These are phyloP conservation scores for Rhyacichthys aspro DNA, from an alignment of 2,797 vertebrate species.

Conservation along the genomic window DNA sequence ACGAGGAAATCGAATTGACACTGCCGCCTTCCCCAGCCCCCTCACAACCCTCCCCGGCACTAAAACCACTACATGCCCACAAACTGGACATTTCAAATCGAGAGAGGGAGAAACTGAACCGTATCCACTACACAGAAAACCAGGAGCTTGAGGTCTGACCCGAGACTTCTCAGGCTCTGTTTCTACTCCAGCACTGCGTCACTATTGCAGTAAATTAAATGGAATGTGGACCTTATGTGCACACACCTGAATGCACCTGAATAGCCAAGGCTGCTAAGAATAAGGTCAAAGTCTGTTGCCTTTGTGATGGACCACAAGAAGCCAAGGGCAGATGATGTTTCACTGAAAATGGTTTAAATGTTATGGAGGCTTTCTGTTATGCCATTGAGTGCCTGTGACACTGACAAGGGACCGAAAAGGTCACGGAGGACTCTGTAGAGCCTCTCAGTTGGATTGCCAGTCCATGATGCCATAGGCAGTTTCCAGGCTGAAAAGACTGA, in stretches of 20 bases:
- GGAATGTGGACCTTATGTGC: constrained; percentile 23
- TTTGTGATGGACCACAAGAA: constrained; percentile 24
- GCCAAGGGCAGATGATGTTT: constrained; percentile 21
- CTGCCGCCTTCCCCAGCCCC: constrained; percentile 67
- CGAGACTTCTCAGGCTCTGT: constrained; percentile 43
- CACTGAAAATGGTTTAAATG: constrained; percentile 33
- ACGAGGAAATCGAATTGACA: constrained; percentile 83
- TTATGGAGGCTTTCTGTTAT: constrained; percentile 34
- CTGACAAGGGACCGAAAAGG: constrained; percentile 13
- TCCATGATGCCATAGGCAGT: constrained; percentile 26
- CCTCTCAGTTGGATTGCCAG: constrained; percentile 25
- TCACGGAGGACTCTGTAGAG: constrained; percentile 12
- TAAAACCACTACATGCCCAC: constrained; percentile 69
- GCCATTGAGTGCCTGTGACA: constrained; percentile 61
- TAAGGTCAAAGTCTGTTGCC: constrained; percentile 17
- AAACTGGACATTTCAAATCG: constrained; percentile 86
- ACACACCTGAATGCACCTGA: constrained; percentile 34
- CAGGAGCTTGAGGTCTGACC: constrained; percentile 80
- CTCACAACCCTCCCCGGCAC: constrained; percentile 64
- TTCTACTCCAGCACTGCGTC: constrained; percentile 41
- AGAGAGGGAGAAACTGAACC: constrained; percentile 85
- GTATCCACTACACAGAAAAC: constrained; percentile 74
- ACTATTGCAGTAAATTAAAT: constrained; percentile 37
- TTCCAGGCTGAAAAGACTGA: constrained; percentile 39
- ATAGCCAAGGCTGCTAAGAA: constrained; percentile 36